These are phyloP conservation scores for Pristionchus arcanus DNA, from an alignment of 2,888 invertebrate genomes.

Conservation along the genomic window DNA sequence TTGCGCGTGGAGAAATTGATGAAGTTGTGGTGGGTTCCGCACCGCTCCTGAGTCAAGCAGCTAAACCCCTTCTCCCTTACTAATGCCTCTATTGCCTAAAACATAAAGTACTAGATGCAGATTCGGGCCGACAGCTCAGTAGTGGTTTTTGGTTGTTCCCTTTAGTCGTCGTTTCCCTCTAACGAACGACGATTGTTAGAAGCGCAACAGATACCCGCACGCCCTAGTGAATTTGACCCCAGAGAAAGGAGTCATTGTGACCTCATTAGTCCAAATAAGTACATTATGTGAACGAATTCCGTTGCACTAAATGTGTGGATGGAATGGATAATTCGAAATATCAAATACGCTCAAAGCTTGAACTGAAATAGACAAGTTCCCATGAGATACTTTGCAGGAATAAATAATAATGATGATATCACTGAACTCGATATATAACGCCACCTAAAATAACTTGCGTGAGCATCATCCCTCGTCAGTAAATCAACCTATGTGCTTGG, in stretches of 20 bases:
- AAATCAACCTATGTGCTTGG: background rate
- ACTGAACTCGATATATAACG: too few species aligned
- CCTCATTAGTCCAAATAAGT: background rate
- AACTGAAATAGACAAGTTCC: too few species aligned
- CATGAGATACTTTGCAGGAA: too few species aligned
- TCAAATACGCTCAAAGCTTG: too few species aligned
- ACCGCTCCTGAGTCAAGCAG: background rate
- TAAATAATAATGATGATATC: too few species aligned
- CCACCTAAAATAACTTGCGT: background rate
- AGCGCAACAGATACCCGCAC: background rate
- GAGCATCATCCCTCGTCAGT: background rate
- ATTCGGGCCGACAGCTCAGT: background rate
- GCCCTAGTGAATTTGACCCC: background rate
- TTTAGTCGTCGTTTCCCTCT: background rate
- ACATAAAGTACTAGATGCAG: background rate
- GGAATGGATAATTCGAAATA: too few species aligned
- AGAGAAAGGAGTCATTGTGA: background rate
- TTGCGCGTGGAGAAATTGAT: slow-evolving; percentile 29
- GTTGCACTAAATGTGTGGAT: too few species aligned
- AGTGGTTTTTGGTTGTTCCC: slow-evolving; percentile 23
- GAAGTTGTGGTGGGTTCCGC: background rate
- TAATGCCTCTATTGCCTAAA: too few species aligned
- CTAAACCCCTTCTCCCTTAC: background rate
- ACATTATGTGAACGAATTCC: too few species aligned
- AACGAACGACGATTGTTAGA: slow-evolving; percentile 45